These are phyloP conservation scores for Pomatorhinus ruficollis DNA, from an alignment of 2,113 vertebrate genomes.

Conservation along the genomic window DNA sequence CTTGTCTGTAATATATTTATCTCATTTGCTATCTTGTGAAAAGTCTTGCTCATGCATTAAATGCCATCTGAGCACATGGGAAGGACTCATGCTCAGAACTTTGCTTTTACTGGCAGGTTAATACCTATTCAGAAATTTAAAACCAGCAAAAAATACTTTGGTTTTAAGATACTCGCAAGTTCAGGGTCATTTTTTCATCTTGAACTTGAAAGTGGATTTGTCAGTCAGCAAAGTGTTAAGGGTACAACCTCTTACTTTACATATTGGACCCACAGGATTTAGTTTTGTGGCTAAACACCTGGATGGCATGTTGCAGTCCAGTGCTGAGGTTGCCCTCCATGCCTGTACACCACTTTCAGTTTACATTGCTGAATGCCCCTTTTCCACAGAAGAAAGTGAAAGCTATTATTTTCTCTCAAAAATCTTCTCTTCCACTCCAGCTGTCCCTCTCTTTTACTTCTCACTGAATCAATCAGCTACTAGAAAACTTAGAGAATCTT, in stretches of 20 bases:
- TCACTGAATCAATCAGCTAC: neutral
- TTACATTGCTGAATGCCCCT: neutral
- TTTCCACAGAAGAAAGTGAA: neutral
- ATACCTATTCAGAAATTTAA: neutral
- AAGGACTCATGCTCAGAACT: neutral
- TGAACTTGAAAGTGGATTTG: neutral
- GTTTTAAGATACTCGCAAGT: neutral
- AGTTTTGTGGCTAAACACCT: neutral
- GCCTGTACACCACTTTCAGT: neutral
- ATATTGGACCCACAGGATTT: neutral
- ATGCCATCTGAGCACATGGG: accelerated
- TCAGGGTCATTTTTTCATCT: neutral
- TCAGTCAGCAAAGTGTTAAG: neutral
- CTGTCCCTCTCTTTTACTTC: neutral
- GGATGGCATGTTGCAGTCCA: neutral
- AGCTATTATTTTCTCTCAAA: neutral
- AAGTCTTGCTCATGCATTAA: neutral
- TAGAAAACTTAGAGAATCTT: neutral
- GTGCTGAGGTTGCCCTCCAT: neutral
- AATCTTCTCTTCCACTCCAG: neutral
- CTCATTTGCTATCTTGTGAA: neutral
- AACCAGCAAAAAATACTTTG: neutral
- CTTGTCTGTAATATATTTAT: neutral
- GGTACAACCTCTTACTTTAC: neutral
- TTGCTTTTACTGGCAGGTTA: neutral